Evolutionary conservation across 2,888 invertebrate species (phyloP), one percentile per base, ranked within the genome.

Genomic region (Drosophila niveifrons): DNA sequence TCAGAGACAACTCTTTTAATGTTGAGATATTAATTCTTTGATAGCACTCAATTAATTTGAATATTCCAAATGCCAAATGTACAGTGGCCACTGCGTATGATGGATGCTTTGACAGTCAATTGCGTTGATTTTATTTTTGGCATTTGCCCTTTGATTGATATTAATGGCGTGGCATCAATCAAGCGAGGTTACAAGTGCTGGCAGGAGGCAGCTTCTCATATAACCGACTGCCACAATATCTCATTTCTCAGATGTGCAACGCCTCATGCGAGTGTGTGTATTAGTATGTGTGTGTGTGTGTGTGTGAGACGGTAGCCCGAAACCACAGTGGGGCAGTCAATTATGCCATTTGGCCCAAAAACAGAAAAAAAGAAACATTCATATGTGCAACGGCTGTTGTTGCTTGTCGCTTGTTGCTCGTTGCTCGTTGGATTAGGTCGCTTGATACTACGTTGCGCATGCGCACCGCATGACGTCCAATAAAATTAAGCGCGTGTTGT

Each of bases 291-390:
- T 9, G 43, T 18, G 29, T 9, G 15, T 13, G 13, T n/a, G 53
- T 39, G 48, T 56, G 23, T 46, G 57, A 48, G 63, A 66, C 76
- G 59, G 76, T 73, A 73, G 76, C 76, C 64, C 47, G 36, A 63
- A 62, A 57, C 70, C 69, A 63, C 70, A 78, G 63, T 66, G 68
- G 66, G 74, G 67, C 79, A 80, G 78, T 82, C 88, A 82, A 85
- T 82, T 85, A 85, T 85, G 88, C 88, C 79, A 85, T 77, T 88
- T 85, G 81, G 73, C 81, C 79, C 85, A 72, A 85, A 87, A 87
- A 78, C 39, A 13, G 2, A 55, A 17, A 48, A 18, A 28, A 29
- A 29, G 23, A 43, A 15, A 34, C 10, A 11, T 10, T 28, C 11
- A 51, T 44, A 65, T 58, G 50, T 51, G 59, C 69, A 73, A 41